phyloP scores from a whole-genome alignment of 2,888 invertebrate species.

The Pecten maximus region DNA sequence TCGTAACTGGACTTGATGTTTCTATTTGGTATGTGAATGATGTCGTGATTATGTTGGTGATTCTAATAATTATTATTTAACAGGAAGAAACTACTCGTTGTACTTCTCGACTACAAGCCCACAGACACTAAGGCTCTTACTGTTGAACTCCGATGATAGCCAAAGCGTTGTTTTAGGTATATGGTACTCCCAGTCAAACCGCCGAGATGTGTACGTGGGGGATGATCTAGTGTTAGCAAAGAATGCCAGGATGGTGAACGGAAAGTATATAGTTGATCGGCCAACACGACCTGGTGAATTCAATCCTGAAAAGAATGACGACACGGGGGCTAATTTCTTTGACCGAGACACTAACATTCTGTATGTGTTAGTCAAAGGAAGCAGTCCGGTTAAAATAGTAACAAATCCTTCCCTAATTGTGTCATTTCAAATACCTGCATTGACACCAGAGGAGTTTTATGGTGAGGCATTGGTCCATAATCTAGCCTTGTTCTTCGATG shows the following conservation, averaged over 20 bases:
- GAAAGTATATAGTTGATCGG: neutral
- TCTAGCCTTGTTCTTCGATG: too few species aligned
- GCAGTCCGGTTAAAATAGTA: conserved; percentile 62
- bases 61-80: too few species aligned
- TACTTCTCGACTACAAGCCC: neutral
- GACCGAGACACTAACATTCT: conserved; percentile 63
- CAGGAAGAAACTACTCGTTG: neutral
- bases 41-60: too few species aligned
- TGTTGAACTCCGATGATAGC: neutral
- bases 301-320: conserved; percentile 58
- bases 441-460: conserved; percentile 76
- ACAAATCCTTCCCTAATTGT: conserved; percentile 66
- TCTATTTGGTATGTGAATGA: too few species aligned
- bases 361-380: conserved; percentile 69
- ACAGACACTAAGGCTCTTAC: neutral
- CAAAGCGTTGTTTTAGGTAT: neutral
- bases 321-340: conserved; percentile 71
- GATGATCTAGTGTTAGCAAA: conserved; percentile 59
- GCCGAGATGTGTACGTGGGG: conserved; percentile 69
- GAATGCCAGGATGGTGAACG: conserved; percentile 57
- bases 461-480: conserved; percentile 71
- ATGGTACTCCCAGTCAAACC: conserved; percentile 55
- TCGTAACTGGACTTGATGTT: too few species aligned
- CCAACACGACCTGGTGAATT: conserved; percentile 44
- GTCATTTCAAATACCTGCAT: conserved; percentile 64